Evolutionary conservation across 1,140 invertebrate species (phyloP).

Genomic region (Polyergus mexicanus): DNA sequence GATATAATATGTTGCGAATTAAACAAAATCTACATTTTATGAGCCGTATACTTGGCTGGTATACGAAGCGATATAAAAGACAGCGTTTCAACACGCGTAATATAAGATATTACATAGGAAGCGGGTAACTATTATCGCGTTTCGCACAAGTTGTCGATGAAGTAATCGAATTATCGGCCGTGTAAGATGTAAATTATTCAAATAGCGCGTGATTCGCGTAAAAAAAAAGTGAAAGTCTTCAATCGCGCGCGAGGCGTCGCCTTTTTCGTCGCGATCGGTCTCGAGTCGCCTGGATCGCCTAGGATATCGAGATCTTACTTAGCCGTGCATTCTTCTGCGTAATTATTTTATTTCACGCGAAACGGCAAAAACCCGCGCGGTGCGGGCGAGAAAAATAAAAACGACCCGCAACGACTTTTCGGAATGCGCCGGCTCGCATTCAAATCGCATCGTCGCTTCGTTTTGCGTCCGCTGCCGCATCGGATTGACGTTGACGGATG

Average conservation of each 20-base stretch:
- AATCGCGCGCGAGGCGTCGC: neutral
- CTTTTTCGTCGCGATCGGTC: constrained; percentile 11
- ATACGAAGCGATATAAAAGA: constrained; percentile 4
- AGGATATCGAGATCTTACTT: constrained; percentile 40
- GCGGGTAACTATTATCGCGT: neutral
- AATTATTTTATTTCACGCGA: constrained; percentile 65
- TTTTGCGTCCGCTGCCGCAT: constrained; percentile 66
- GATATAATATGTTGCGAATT: neutral
- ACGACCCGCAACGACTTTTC: constrained; percentile 52
- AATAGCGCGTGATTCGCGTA: neutral
- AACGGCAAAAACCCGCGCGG: constrained; percentile 33
- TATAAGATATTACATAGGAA: neutral
- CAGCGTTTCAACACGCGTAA: neutral
- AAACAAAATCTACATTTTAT: constrained; percentile 5
- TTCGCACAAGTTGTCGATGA: neutral
- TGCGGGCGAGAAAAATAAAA: constrained; percentile 24
- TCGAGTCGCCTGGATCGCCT: too few relatives aligned
- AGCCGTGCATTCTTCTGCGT: constrained; percentile 13
- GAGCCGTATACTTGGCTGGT: neutral
- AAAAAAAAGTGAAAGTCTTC: constrained; percentile 13
- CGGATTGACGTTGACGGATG: constrained; percentile 75
- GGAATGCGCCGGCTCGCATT: constrained; percentile 68
- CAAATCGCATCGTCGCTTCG: constrained; percentile 76
- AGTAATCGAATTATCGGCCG: constrained; percentile 1
- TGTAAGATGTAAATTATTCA: neutral